Base-by-base conservation (phyloP, 2,797 vertebrate species). In the Percopsis omiscomaycus region DNA sequence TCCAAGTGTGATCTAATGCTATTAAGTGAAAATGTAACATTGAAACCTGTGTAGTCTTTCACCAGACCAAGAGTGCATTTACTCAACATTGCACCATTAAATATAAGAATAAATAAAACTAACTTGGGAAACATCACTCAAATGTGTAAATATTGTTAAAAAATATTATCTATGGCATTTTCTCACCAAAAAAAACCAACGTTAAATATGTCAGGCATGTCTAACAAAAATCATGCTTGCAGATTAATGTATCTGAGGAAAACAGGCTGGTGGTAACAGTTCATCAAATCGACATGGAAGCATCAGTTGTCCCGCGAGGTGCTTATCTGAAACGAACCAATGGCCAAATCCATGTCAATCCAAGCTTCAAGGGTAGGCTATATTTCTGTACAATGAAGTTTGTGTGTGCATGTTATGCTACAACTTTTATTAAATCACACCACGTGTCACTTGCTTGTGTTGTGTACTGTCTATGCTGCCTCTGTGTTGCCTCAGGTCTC, bases 201-300 rank as follows among this genome's bases (percentile, higher is more conserved):
- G 22, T n/a, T 44, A 3, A 49, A 30, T 60, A 3, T 45, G 15
- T 51, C 3, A 59, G n/a, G 0, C 3, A 37, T 14, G 48, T 8
- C n/a, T 30, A 12, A 48, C 53, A 59, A 27, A 12, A 3, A 10
- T 29, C 11, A 72, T 71, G 55, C 47, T 77, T 82, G 37, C 66
- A 96, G 95, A 77, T 63, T 2, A 83, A 89, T 68, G 83, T 96
- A 58, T 98, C 85, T 14, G 98, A 99, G 82, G 96, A 98, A 76
- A 79, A 58, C 1, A 92, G 98, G 16, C 86, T 99, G 49, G 81
- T 94, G 27, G 92, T 93, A 54, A 79, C 92, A 0, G 81, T 99
- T 44, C 92, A 93, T 54, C 86, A 82, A 83, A 98, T 99, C 47
- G 94, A 97, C 66, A 91, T 88, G 77, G 95, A 92, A 11, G 95